Evolutionary conservation across 1,140 invertebrate species (phyloP).

Genomic region (Xylocopa sonorina): DNA sequence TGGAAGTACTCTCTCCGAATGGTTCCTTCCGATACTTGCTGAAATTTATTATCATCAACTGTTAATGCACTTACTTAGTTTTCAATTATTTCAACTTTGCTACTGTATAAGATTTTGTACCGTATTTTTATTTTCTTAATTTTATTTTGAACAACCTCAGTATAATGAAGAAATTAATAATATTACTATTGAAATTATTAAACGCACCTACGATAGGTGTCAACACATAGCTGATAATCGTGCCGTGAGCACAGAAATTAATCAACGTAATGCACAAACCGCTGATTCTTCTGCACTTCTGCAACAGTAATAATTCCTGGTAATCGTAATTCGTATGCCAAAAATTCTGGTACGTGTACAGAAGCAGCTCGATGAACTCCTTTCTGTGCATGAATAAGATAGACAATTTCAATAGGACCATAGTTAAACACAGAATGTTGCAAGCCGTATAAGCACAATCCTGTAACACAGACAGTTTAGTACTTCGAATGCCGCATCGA

Average conservation of each 20-base stretch:
- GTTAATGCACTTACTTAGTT: too few species aligned
- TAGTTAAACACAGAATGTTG: slow-evolving; percentile 26
- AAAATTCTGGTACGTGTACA: slow-evolving; percentile 51
- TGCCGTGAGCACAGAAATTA: slow-evolving; percentile 37
- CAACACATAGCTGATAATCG: slow-evolving; percentile 46
- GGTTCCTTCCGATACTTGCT: too few species aligned
- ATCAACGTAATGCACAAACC: slow-evolving; percentile 45
- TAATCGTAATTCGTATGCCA: slow-evolving; percentile 52
- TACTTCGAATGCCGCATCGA: too few species aligned
- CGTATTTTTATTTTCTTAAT: too few species aligned
- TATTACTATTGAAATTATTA: neutral
- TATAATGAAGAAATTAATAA: too few species aligned
- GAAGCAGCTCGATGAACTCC: slow-evolving; percentile 38
- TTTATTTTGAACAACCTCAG: too few species aligned
- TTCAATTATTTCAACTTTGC: too few species aligned
- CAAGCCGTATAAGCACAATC: slow-evolving; percentile 32
- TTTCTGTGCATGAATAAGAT: slow-evolving; percentile 5
- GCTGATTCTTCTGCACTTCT: slow-evolving; percentile 18
- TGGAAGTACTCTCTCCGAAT: too few species aligned
- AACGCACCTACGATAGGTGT: slow-evolving; percentile 53
- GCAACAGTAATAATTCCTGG: slow-evolving; percentile 23
- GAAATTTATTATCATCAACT: too few species aligned
- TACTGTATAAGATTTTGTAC: too few species aligned
- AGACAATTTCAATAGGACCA: slow-evolving; percentile 43
- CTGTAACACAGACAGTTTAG: too few species aligned